phyloP scores from a whole-genome alignment of 2,888 invertebrate genomes.

The Dryadula phaetusa region DNA sequence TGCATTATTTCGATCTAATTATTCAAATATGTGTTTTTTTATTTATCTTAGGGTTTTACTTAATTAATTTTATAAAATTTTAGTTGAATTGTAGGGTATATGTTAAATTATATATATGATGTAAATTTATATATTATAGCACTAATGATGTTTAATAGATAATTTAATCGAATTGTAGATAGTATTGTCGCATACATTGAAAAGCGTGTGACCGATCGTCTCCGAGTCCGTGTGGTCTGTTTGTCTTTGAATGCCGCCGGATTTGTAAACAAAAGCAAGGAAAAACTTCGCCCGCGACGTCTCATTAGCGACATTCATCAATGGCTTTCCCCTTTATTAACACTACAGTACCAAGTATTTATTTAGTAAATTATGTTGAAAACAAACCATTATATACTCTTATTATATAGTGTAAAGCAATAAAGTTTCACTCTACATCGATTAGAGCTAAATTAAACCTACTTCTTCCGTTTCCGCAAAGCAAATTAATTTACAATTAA shows the following conservation, averaged over 20 bases:
- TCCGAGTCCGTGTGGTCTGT: slow-evolving; percentile 50
- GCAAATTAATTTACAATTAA: slow-evolving; percentile 46
- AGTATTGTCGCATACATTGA: slow-evolving; percentile 46
- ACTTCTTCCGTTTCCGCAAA: slow-evolving; percentile 45
- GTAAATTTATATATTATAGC: background rate
- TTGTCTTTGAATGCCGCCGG: slow-evolving; percentile 54
- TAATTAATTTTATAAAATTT: too few species aligned
- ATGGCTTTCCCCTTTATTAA: slow-evolving; percentile 47
- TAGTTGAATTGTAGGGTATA: background rate
- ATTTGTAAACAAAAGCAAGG: slow-evolving; percentile 68
- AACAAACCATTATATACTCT: background rate
- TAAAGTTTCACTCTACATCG: slow-evolving; percentile 32
- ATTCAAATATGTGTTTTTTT: background rate
- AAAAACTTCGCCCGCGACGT: slow-evolving; percentile 46
- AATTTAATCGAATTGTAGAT: slow-evolving; percentile 32
- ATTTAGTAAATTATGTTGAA: slow-evolving; percentile 10
- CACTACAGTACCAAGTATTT: slow-evolving; percentile 33
- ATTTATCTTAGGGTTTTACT: background rate
- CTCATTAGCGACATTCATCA: slow-evolving; percentile 54
- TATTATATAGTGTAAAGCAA: background rate
- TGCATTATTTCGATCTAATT: slow-evolving; percentile 24
- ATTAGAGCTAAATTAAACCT: slow-evolving; percentile 41
- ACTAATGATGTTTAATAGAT: slow-evolving; percentile 31
- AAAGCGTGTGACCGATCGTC: slow-evolving; percentile 51
- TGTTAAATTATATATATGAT: background rate